These are phyloP conservation scores for Tenrec ecaudatus DNA, from an alignment of 2,113 vertebrate species.

Conservation along the genomic window DNA sequence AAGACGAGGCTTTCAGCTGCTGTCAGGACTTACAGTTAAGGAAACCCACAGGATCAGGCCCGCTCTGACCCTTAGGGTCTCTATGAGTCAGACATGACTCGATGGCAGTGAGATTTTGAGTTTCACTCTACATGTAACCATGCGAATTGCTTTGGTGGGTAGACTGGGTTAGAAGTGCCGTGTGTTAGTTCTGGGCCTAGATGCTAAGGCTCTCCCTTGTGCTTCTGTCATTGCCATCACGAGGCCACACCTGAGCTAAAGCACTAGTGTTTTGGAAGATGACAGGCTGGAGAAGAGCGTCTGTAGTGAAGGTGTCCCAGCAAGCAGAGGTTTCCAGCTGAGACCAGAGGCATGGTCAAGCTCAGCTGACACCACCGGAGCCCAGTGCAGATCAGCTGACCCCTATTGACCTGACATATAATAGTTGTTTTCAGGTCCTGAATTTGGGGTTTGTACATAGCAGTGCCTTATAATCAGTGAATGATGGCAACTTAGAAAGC, in stretches of 20 bases:
- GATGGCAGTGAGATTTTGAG: neutral
- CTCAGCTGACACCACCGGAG: neutral
- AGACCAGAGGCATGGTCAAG: neutral
- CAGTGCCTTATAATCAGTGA: neutral
- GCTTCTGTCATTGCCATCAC: neutral
- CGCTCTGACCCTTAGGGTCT: no score
- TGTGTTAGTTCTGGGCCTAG: neutral
- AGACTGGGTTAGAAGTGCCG: neutral
- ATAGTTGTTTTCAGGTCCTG: neutral
- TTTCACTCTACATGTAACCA: neutral
- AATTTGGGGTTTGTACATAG: neutral
- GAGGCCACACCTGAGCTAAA: neutral
- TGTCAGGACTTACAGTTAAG: no score
- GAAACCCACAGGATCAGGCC: neutral
- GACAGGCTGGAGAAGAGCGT: neutral
- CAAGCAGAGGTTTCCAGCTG: neutral
- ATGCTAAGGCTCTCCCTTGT: neutral
- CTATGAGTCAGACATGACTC: no score
- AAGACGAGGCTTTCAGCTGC: no score
- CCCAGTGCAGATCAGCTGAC: neutral
- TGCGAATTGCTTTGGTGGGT: neutral
- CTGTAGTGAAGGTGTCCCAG: neutral
- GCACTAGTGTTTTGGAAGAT: neutral
- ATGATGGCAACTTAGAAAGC: neutral
- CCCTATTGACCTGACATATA: neutral